Conservation (phyloP, 2,113 vertebrate species). For the Colossoma macropomum region DNA sequence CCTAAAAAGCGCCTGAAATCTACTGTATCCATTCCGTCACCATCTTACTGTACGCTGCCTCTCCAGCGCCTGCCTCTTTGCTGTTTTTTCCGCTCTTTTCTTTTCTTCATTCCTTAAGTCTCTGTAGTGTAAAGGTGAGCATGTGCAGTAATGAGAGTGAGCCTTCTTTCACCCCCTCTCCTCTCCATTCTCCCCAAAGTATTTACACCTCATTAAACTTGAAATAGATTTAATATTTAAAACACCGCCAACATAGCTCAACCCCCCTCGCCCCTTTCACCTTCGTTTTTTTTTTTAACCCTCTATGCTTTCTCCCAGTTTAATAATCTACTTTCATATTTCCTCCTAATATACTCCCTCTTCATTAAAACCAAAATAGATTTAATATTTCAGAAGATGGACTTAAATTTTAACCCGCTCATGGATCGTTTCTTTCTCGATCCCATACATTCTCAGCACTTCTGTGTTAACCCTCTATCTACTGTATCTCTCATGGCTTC, state of each 20-base stretch:
- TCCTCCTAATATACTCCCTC: constrained; percentile 78
- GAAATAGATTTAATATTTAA: constrained; percentile 86
- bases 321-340: constrained; percentile 80
- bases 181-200: constrained; percentile 80
- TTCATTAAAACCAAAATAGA: constrained; percentile 81
- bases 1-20: neutral
- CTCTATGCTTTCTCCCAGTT: constrained; percentile 65
- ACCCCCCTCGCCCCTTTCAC: constrained; percentile 69
- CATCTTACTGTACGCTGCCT: constrained; percentile 10
- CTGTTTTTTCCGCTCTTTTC: constrained; percentile 36
- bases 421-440: constrained; percentile 53
- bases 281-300: constrained; percentile 64
- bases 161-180: constrained; percentile 75
- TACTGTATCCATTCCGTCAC: neutral
- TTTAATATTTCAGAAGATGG: constrained; percentile 76
- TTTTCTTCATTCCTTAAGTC: constrained; percentile 66
- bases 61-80: neutral
- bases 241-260: constrained; percentile 79
- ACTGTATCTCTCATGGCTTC: constrained; percentile 55
- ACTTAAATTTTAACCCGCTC: constrained; percentile 72
- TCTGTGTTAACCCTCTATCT: neutral
- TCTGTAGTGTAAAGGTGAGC: constrained; percentile 79
- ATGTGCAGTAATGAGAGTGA: constrained; percentile 82
- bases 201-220: constrained; percentile 86
- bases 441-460: neutral